Conservation (phyloP, 2,888 invertebrate genomes). For the Drosophila mimetica region DNA sequence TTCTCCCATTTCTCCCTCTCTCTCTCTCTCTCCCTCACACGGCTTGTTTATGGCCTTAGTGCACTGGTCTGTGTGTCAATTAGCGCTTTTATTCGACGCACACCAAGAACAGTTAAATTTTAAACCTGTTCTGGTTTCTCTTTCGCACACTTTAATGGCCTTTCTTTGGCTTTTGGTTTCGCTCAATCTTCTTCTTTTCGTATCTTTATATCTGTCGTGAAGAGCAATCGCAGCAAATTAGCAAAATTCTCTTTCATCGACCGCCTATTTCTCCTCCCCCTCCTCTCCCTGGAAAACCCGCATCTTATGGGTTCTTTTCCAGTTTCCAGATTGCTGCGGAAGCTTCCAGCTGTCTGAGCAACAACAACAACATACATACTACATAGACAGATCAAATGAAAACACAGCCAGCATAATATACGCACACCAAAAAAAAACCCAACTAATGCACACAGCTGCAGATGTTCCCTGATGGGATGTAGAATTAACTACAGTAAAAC, state of each 20-base stretch:
- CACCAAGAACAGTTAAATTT: slow-evolving; percentile 51
- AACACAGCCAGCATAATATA: slow-evolving; percentile 31
- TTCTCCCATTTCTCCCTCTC: background rate
- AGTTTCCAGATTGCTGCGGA: slow-evolving; percentile 25
- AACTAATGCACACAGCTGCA: slow-evolving; percentile 20
- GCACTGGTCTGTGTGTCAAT: slow-evolving; percentile 65
- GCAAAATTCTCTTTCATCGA: slow-evolving; percentile 38
- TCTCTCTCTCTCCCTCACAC: background rate
- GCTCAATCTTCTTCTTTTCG: slow-evolving; percentile 15
- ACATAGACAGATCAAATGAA: slow-evolving; percentile 14
- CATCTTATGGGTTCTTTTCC: slow-evolving; percentile 19
- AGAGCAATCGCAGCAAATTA: slow-evolving; percentile 21
- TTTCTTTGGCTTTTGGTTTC: slow-evolving; percentile 42
- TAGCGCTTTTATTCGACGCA: slow-evolving; percentile 58
- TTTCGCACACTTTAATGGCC: slow-evolving; percentile 28
- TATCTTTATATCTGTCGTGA: slow-evolving; percentile 16
- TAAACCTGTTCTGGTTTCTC: slow-evolving; percentile 62
- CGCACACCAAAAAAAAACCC: background rate
- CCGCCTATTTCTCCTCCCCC: background rate
- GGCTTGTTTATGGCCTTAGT: slow-evolving; percentile 54
- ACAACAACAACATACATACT: slow-evolving; percentile 1
- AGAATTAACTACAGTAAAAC: slow-evolving; percentile 11
- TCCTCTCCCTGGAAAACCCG: slow-evolving; percentile 10
- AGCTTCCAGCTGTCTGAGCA: slow-evolving; percentile 29
- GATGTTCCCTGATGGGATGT: slow-evolving; percentile 4